Evolutionary conservation across 2,797 vertebrate genomes (phyloP).

Genomic region (Gastrophryne carolinensis): DNA sequence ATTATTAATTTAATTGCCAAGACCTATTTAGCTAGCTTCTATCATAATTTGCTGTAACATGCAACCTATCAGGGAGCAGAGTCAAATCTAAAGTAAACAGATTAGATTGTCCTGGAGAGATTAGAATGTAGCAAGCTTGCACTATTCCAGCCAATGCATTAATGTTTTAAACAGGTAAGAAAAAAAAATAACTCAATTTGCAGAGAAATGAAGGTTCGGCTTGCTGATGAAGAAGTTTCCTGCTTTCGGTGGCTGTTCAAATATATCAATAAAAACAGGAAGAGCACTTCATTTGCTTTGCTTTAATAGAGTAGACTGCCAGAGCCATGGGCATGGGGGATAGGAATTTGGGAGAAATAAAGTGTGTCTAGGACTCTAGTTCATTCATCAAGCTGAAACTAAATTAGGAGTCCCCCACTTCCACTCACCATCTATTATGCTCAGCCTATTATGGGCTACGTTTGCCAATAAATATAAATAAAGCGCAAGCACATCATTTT

Average conservation of each 20-base stretch:
- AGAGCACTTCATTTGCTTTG: neutral
- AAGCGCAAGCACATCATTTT: neutral
- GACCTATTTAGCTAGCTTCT: conserved; percentile 94
- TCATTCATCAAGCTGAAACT: neutral
- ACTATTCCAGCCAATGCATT: conserved; percentile 65
- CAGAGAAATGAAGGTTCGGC: conserved; percentile 53
- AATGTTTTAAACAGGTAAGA: conserved; percentile 69
- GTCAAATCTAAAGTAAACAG: conserved; percentile 69
- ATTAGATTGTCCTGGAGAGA: conserved; percentile 69
- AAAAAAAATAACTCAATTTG: conserved; percentile 66
- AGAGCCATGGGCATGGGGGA: conserved; percentile 13
- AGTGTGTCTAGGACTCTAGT: neutral
- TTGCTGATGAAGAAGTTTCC: conserved; percentile 56
- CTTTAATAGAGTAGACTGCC: neutral
- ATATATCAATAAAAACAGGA: conserved; percentile 44
- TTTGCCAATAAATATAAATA: neutral
- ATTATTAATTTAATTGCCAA: conserved; percentile 99
- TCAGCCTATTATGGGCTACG: neutral
- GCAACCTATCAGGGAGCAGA: conserved; percentile 64
- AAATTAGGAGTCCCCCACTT: neutral
- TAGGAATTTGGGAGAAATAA: conserved; percentile 26
- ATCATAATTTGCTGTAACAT: conserved; percentile 82
- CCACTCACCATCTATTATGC: neutral
- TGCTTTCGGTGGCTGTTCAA: conserved; percentile 57
- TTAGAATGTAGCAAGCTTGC: conserved; percentile 71